Evolutionary conservation across 1,140 invertebrate species (phyloP).

Genomic region (Vanessa atalanta): DNA sequence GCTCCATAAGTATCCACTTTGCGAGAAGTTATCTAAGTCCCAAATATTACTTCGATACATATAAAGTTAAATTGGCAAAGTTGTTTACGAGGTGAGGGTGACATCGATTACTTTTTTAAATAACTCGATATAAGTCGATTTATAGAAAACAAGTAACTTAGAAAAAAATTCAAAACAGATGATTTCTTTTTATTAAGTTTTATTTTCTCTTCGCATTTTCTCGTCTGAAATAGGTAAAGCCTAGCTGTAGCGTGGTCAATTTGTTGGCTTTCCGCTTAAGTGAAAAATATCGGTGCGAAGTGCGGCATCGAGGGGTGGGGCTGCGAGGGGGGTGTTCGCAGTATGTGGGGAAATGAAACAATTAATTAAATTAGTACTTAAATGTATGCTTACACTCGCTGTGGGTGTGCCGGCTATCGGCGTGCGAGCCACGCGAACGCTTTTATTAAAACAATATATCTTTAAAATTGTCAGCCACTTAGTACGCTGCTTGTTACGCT

Average conservation of each 20-base stretch:
- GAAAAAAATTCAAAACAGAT: conserved; percentile 13
- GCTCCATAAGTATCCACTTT: conserved; percentile 51
- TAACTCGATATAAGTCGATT: conserved; percentile 26
- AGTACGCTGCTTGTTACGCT: conserved; percentile 31
- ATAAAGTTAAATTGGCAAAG: conserved; percentile 80
- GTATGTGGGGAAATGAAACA: conserved; percentile 68
- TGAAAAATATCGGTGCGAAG: conserved; percentile 67
- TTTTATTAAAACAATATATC: conserved; percentile 75
- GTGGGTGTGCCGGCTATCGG: conserved; percentile 47
- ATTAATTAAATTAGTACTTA: conserved; percentile 78
- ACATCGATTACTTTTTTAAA: conserved; percentile 63
- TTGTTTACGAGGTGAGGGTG: conserved; percentile 57
- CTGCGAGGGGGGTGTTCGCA: conserved; percentile 33
- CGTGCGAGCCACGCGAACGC: conserved; percentile 38
- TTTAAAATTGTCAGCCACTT: conserved; percentile 54
- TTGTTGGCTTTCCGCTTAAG: conserved; percentile 65
- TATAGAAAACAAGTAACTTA: not conserved
- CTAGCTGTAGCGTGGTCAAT: conserved; percentile 56
- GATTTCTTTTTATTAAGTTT: conserved; percentile 26
- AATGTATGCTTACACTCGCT: conserved; percentile 59
- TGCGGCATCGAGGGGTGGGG: conserved; percentile 16
- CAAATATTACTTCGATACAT: conserved; percentile 71
- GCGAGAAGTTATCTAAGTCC: conserved; percentile 66
- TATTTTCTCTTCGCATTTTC: conserved; percentile 32
- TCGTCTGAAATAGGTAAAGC: conserved; percentile 39